A percentile compares a stretch with the other conserved stretches of the same genome.
Evolutionary conservation across 2,888 invertebrate species (phyloP).

Genomic region (Ellobium chinense): DNA sequence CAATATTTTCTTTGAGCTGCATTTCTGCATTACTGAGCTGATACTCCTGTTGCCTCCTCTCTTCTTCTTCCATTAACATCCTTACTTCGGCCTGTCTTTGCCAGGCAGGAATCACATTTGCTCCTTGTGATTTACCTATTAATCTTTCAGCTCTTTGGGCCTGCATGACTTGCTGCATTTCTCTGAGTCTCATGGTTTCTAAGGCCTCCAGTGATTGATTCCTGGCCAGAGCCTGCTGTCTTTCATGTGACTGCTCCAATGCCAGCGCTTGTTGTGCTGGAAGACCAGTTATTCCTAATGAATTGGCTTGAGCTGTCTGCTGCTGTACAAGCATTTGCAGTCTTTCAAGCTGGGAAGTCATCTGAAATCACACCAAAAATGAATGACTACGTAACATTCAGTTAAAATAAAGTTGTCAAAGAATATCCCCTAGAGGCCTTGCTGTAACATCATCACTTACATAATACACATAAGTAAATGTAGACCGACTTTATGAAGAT

Average conservation of each 20-base stretch:
- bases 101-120: not conserved
- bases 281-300: not conserved
- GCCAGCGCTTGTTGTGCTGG: not conserved
- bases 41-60: not conserved
- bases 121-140: not conserved
- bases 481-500: no score
- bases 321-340: not conserved
- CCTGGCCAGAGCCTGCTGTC: not conserved
- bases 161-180: not conserved
- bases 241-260: not conserved
- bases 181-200: not conserved
- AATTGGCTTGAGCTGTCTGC: slow-evolving; percentile 16
- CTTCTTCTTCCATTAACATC: not conserved
- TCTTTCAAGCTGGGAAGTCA: slow-evolving; percentile 24
- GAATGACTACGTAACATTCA: no score
- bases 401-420: no score
- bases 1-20: not conserved
- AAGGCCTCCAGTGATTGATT: slow-evolving; percentile 10
- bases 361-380: no score
- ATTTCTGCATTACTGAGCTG: not conserved
- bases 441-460: no score
- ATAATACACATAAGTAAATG: no score
- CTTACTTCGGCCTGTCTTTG: not conserved
- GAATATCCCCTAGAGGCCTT: no score
- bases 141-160: not conserved